Conservation (phyloP, 2,113 vertebrate species). For the Panthera leo region DNA sequence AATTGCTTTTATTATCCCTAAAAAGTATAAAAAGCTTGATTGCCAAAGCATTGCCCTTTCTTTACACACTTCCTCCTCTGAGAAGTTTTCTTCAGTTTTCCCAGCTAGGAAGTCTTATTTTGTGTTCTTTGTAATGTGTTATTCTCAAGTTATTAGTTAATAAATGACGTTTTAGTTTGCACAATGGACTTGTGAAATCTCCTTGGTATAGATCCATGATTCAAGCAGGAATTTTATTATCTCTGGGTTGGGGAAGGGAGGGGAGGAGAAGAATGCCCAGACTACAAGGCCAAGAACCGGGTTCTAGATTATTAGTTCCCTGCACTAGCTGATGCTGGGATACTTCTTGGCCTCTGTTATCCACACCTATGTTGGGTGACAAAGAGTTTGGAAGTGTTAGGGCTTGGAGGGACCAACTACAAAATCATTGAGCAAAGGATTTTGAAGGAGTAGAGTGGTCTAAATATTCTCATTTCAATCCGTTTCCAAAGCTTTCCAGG, state of each 20-base stretch:
- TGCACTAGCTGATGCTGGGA: background rate
- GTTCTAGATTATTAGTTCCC: background rate
- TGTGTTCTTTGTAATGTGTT: background rate
- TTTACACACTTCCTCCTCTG: background rate
- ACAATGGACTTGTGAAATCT: background rate
- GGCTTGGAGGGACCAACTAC: background rate
- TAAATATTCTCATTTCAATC: background rate
- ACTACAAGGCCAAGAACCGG: background rate
- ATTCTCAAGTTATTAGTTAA: background rate
- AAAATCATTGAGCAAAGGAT: background rate
- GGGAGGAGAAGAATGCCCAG: background rate
- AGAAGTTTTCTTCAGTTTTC: background rate
- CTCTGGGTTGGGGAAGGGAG: fast-evolving
- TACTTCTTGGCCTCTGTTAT: background rate
- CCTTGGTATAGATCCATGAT: background rate
- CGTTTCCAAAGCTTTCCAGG: background rate
- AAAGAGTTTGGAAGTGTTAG: background rate
- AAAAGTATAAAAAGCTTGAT: background rate
- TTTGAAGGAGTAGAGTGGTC: background rate
- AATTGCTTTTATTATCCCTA: background rate
- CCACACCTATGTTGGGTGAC: background rate
- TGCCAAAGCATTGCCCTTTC: background rate
- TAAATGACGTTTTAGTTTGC: background rate
- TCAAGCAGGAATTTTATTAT: background rate
- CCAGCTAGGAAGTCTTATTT: background rate